Evolutionary conservation across 1,140 invertebrate genomes (phyloP), one percentile per base, ranked within the genome.

Genomic region (Cardiocondyla obscurior): DNA sequence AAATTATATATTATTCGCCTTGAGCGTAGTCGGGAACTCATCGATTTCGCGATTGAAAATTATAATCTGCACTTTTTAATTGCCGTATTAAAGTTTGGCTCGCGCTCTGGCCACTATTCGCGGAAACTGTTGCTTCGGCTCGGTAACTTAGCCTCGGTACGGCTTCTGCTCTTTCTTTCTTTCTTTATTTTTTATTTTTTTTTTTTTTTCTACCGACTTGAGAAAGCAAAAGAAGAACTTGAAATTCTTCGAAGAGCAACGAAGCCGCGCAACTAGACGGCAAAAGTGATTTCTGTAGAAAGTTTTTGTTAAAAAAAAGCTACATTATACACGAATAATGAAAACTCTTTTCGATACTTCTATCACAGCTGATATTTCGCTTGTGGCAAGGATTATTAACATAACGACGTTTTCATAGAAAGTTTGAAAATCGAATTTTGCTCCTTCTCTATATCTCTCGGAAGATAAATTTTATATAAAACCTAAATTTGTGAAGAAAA

Each of bases 221-320:
- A 64, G 42, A 76, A 39, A 10, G 33, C 46, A 46, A 79, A 22
- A 16, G 22, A 65, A 67, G 60, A 79, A 53, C 62, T 69, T 69
- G 74, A 67, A 79, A 79, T 79, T 55, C 74, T 16, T 67, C 28
- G 49, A 25, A 28, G 30, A 77, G 39, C 60, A n/a, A 16, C 46
- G 46, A 53, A 79, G 49, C 74, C 19, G 60, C 46, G 60, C 60
- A 39, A 67, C 33, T 55, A 42, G 64, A 49, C 25, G 60, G 60
- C 67, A 79, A 79, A 79, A 79, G 62, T 79, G 64, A 79, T 69
- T 79, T 12, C 28, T 49, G n/a, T 16, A 10, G n/a, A 76, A 64
- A 39, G 39, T 44, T 49, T 3, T 39, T 6, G 30, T 33, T 39
- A 39, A 67, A 62, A 76, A 19, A 33, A 28, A n/a, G n/a, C 49